Percentiles rank a stretch among this genome's conserved stretches.
Conservation (phyloP, 2,113 vertebrate species). For the Burhinus bistriatus region DNA sequence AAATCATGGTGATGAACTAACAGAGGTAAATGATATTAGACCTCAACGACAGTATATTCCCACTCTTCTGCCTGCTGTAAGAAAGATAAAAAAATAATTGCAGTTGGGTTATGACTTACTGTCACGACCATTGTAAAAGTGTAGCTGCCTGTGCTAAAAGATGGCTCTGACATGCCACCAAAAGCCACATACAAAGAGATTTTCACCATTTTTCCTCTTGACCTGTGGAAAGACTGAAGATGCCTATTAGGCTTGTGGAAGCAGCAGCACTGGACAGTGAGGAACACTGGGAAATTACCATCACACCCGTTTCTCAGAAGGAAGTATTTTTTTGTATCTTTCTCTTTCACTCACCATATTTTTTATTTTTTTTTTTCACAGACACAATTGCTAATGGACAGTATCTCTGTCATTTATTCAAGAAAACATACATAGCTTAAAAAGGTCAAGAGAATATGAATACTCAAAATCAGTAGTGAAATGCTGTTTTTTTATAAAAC, state of each 20-base stretch:
- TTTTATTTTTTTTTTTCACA: neutral
- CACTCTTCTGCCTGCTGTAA: neutral
- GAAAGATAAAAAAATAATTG: neutral
- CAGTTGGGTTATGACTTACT: neutral
- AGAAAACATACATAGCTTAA: neutral
- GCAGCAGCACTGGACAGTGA: neutral
- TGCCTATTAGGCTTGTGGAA: neutral
- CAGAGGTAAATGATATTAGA: neutral
- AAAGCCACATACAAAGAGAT: neutral
- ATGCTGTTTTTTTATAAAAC: neutral
- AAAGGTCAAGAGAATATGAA: neutral
- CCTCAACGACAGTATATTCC: neutral
- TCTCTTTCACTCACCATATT: neutral
- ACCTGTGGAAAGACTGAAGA: neutral
- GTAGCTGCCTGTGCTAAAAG: neutral
- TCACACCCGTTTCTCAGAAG: neutral
- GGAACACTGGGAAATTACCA: neutral
- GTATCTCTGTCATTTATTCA: neutral
- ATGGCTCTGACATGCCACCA: neutral
- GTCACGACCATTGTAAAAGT: neutral
- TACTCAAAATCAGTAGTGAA: neutral
- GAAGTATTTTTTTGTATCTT: neutral
- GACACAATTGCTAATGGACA: neutral
- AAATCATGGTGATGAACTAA: neutral
- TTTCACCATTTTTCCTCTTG: neutral